phyloP scores from a whole-genome alignment of 2,113 vertebrate species.

The Campylorhamphus procurvoides region DNA sequence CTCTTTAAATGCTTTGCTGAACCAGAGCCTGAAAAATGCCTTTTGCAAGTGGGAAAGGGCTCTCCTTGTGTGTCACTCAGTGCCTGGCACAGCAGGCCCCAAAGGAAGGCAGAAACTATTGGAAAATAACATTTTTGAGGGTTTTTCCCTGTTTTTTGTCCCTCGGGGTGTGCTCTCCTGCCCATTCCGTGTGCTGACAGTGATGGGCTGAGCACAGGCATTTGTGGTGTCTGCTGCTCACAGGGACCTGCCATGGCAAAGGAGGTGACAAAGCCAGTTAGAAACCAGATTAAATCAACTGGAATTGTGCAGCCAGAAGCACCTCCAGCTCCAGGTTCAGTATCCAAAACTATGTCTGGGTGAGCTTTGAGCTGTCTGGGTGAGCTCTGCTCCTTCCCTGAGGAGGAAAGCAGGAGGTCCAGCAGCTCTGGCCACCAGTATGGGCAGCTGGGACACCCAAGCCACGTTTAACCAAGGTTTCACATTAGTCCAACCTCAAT shows the following conservation, averaged over 20 bases:
- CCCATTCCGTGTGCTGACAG: neutral
- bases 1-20: neutral
- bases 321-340: neutral
- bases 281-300: neutral
- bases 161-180: accelerated
- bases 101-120: neutral
- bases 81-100: neutral
- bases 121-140: neutral
- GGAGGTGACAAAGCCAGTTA: neutral
- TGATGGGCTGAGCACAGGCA: neutral
- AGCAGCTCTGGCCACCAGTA: neutral
- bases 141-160: neutral
- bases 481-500: neutral
- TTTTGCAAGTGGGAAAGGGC: neutral
- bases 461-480: neutral
- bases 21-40: neutral
- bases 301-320: accelerated
- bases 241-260: accelerated
- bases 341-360: neutral
- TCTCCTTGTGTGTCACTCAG: neutral
- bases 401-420: neutral
- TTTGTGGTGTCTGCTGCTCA: neutral
- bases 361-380: neutral
- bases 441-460: neutral
- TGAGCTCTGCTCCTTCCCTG: neutral